A percentile compares a stretch with the other conserved stretches of the same genome.
These are phyloP conservation scores for Pollicipes pollicipes DNA, from an alignment of 1,140 invertebrate species.

Conservation along the genomic window DNA sequence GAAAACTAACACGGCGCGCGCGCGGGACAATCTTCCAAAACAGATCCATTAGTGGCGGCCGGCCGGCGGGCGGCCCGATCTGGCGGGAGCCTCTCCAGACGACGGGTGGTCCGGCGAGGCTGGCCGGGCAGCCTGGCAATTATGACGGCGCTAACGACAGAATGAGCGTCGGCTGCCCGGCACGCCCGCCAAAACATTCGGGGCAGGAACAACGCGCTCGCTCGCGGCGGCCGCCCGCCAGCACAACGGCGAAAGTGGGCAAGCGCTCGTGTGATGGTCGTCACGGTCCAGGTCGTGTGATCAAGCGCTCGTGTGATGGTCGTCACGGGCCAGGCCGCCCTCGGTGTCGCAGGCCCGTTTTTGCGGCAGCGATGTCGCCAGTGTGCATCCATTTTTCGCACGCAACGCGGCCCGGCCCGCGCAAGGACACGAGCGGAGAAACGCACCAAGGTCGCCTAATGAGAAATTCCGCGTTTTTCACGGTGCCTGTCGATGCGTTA, in stretches of 20 bases:
- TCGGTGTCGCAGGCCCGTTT: background rate
- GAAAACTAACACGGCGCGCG: background rate
- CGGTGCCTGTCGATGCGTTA: background rate
- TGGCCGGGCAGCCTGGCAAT: background rate
- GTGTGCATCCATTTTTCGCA: background rate
- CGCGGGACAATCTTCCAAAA: background rate
- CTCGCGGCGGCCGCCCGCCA: background rate
- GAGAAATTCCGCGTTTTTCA: slow-evolving; percentile 1
- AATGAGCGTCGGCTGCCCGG: background rate
- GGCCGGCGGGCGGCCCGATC: no score
- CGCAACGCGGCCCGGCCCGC: background rate
- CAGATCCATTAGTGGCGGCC: background rate
- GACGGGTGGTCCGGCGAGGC: background rate
- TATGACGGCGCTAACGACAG: background rate
- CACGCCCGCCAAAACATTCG: background rate
- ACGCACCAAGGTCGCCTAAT: background rate
- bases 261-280: background rate
- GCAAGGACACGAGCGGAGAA: background rate
- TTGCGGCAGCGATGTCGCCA: background rate
- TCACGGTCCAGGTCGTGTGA: background rate
- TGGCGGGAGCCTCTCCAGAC: no score
- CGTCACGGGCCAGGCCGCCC: background rate
- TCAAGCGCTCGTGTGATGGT: background rate
- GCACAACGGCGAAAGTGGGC: background rate
- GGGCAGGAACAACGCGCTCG: background rate